Base-by-base conservation (phyloP, 2,113 vertebrate species). In the Bubo blakistoni region DNA sequence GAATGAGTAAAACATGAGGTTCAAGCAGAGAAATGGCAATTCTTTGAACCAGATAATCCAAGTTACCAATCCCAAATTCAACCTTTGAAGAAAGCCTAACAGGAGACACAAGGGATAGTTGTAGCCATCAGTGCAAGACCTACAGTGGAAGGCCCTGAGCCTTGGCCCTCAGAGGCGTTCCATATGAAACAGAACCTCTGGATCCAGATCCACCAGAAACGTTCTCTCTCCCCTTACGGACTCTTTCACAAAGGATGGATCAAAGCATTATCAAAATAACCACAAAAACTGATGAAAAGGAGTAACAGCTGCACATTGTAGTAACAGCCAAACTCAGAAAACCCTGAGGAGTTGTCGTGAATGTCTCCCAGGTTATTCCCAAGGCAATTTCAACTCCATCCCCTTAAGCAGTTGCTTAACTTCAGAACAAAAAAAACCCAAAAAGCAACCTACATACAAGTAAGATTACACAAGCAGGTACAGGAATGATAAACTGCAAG, bases 1-100 rank as follows among this genome's bases (percentile, higher is more conserved):
- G 3, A 71, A 66, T 24, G 61, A 38, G 16, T 11, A 38, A 34
- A 13, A 2, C 42, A 24, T 44, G 25, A 12, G 13, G 32, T 3
- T 46, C 66, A 24, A 34, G 36, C 26, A 44, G 19, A 14, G 58
- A 26, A 78, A 47, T 7, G 40, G 29, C 6, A 6, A 18, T 15
- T 20, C 13, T 20, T 3, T 40, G 4, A 44, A 6, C 4, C 42
- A 78, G 36, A 34, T 4, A 47, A 32, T 7, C 13, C 49, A 63
- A 42, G 22, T 4, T 2, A 34, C 6, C 57, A 54, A 66, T 70
- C 22, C 2, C 2, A 1, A 38, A 9, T 8, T 27, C 3, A 40
- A 1, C 2, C 40, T 19, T 3, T 22, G 21, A 67, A 51, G 18
- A 20, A 9, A 76, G 32, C 1, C 0, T 6, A 5, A 16, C 24